Conservation (phyloP, 2,888 invertebrate genomes). For the Therioaphis trifolii region DNA sequence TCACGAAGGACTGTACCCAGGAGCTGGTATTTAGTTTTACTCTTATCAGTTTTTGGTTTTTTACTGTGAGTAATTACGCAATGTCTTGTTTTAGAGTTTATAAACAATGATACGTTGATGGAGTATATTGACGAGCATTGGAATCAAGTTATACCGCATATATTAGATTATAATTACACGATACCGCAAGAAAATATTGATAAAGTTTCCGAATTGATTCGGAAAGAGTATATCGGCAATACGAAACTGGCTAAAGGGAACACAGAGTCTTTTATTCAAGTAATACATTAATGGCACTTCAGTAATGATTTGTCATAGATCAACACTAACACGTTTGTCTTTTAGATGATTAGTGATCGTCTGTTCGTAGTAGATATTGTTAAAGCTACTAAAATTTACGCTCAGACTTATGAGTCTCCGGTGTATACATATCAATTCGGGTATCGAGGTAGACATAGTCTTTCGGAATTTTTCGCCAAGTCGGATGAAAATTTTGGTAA, state of each 20-base stretch:
- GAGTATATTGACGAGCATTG: slow-evolving; percentile 65
- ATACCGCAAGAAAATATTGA: slow-evolving; percentile 61
- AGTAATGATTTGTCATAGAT: too few species aligned
- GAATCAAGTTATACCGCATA: slow-evolving; percentile 65
- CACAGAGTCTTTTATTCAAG: slow-evolving; percentile 64
- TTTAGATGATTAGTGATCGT: slow-evolving; percentile 67
- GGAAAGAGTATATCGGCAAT: slow-evolving; percentile 65
- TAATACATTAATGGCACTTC: too few species aligned
- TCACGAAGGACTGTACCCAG: slow-evolving; percentile 81
- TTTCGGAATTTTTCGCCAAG: slow-evolving; percentile 69
- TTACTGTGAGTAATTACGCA: background rate
- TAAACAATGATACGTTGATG: slow-evolving; percentile 56
- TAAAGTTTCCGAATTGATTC: slow-evolving; percentile 64
- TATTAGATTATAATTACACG: slow-evolving; percentile 66
- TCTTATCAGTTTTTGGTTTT: background rate
- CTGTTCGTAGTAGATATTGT: slow-evolving; percentile 66
- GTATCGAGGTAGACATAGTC: slow-evolving; percentile 66
- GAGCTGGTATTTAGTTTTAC: slow-evolving; percentile 72
- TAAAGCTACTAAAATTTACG: slow-evolving; percentile 66
- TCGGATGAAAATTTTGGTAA: slow-evolving; percentile 74
- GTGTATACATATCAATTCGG: slow-evolving; percentile 67
- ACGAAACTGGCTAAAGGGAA: slow-evolving; percentile 70
- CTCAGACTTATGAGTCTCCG: slow-evolving; percentile 64
- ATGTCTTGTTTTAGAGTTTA: slow-evolving; percentile 49
- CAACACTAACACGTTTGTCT: too few species aligned